These are phyloP conservation scores for Protaetia brevitarsis DNA, from an alignment of 1,140 invertebrate species.

Conservation along the genomic window DNA sequence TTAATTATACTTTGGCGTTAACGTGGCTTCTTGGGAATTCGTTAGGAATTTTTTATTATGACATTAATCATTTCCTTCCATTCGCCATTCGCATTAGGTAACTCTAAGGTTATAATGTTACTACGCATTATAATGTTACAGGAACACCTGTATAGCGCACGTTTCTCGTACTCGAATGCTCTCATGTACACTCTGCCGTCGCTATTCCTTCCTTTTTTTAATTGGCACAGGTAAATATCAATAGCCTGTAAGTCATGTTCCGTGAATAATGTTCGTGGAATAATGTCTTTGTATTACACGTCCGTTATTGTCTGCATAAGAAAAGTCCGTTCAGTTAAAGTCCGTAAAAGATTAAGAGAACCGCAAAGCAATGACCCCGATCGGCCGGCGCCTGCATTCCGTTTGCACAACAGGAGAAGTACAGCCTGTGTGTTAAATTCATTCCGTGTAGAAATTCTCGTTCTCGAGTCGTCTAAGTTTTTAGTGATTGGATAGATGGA, in stretches of 20 bases:
- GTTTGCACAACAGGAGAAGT: slow-evolving; percentile 12
- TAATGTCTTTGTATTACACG: slow-evolving; percentile 7
- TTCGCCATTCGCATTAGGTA: no score
- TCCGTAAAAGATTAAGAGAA: slow-evolving; percentile 14
- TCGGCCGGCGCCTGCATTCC: slow-evolving; percentile 13
- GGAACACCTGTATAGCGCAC: neutral
- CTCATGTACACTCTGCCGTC: neutral
- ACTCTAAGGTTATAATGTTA: no score
- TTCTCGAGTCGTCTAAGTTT: slow-evolving; percentile 1
- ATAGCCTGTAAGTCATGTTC: slow-evolving; percentile 9
- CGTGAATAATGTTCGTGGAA: slow-evolving; percentile 9
- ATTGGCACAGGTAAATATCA: slow-evolving; percentile 9
- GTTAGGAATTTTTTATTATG: no score
- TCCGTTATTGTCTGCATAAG: slow-evolving; percentile 15
- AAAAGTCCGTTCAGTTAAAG: slow-evolving; percentile 7
- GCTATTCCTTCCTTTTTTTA: slow-evolving; percentile 8
- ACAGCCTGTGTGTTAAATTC: slow-evolving; percentile 9
- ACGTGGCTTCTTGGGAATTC: no score
- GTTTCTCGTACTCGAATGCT: neutral
- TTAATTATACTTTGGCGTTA: no score
- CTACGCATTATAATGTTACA: no score
- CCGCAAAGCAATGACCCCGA: slow-evolving; percentile 16
- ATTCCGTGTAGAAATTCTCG: neutral
- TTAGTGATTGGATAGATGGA: neutral
- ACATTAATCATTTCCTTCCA: no score